Evolutionary conservation across 2,888 invertebrate species (phyloP), one percentile per base, ranked within the genome.

Genomic region (Disparrhopalites patrizii): DNA sequence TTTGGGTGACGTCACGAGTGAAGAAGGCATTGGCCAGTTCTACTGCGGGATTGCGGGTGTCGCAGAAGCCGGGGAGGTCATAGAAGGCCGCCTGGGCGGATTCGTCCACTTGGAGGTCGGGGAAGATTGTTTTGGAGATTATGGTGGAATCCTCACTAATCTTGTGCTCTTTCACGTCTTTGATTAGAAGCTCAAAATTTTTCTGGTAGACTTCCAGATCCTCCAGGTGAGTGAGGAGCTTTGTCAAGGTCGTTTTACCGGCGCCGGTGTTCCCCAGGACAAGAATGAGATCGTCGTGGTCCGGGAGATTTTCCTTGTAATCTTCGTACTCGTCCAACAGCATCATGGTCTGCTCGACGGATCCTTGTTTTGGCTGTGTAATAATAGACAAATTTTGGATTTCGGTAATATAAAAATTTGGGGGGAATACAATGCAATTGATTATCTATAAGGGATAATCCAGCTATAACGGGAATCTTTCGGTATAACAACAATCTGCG

Each of bases 231-330:
- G 58, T 58, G 13, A 58, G 33, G 58, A 58, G 28, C 33, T 40
- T 40, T 2, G 27, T n/a, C 2, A 40, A 2, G 28, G 40, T 25
- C 2, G 58, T 43, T 40, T 33, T 30, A 2, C 58, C 58, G 3
- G 25, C 58, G 3, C 58, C 58, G 3, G 58, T 27, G 25, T 58
- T 58, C 40, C 58, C 58, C 23, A 47, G 7, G 23, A 47, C 47
- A 20, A 47, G 47, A 25, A 47, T 25, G 3, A 23, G 23, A 3
- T 47, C 23, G 20, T 47, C 25, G 47, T 47, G 13, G 40, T 40
- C 18, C 13, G 40, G 3, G 40, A n/a, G n/a, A n/a, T n/a, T n/a
- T n/a, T n/a, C n/a, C n/a, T n/a, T n/a, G n/a, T n/a, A n/a, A n/a
- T n/a, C n/a, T n/a, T n/a, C n/a, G n/a, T n/a, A n/a, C n/a, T n/a